Evolutionary conservation across 2,113 vertebrate genomes (phyloP), one percentile per base, ranked within the genome.

Genomic region (Prionailurus bengalensis): DNA sequence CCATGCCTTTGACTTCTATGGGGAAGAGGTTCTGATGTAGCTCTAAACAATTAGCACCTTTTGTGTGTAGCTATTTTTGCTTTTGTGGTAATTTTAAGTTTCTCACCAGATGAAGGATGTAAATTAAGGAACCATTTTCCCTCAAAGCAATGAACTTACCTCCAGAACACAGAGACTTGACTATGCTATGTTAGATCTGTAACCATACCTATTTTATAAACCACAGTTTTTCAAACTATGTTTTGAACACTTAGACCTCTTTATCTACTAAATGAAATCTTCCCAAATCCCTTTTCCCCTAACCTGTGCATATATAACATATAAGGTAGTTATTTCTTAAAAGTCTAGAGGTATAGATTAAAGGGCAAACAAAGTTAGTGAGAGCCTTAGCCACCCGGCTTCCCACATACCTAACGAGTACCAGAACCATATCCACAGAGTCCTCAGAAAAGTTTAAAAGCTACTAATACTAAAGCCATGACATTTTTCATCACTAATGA

Each of bases 181-280:
- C 63, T 48, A 25, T 48, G 29, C 4, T 74, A 19, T 53, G 42
- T 48, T 85, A 55, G 5, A 25, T 73, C 29, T 95, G 12, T 51
- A 89, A 82, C n/a, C 5, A 21, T 13, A 87, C 63, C 29, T 88
- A 36, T 55, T 97, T 91, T 91, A 93, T 88, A 95, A 96, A 73
- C 29, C 29, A 91, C 9, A 89, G 33, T 66, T 96, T 95, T 94
- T 83, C 48, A 94, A 93, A 91, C 42, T 80, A 66, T 81, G 5
- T 80, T 95, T 89, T 39, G 65, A 95, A 80, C 33, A 73, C 29
- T 71, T 93, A 88, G 65, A 73, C 0, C 2, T 23, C 82, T 78
- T 91, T 23, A 81, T 58, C 33, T 68, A 15, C 33, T 91, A 88
- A 93, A 85, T 71, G 12, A 95, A 85, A 83, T 81, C 42, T 23